These are phyloP conservation scores for Hoplostethus mediterraneus DNA, from an alignment of 2,797 vertebrate genomes.

Conservation along the genomic window DNA sequence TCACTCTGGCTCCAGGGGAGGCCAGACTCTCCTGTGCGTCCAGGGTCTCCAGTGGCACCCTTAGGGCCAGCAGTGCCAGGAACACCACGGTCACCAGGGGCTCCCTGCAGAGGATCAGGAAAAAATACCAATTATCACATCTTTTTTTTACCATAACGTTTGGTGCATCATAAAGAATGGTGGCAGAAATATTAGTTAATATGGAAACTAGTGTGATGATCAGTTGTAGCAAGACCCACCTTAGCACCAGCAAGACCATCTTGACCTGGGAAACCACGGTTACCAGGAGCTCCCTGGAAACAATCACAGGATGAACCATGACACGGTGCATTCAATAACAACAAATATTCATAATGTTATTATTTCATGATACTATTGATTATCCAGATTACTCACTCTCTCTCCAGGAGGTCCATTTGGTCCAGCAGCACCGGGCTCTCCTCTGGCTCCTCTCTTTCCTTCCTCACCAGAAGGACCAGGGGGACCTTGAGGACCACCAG, in stretches of 20 bases:
- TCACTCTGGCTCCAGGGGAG: slow-evolving; percentile 97
- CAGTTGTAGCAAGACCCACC: slow-evolving; percentile 79
- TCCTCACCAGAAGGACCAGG: slow-evolving; percentile 94
- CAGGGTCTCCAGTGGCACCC: slow-evolving; percentile 91
- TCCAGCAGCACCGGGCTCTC: slow-evolving; percentile 93
- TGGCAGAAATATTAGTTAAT: not conserved
- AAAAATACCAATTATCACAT: not conserved
- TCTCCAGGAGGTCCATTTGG: slow-evolving; percentile 94
- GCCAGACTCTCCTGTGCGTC: slow-evolving; percentile 94
- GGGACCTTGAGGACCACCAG: slow-evolving; percentile 90
- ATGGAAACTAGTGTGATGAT: not conserved
- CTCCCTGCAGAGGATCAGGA: slow-evolving; percentile 84
- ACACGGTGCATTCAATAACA: slow-evolving; percentile 14
- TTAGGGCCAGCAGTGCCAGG: slow-evolving; percentile 91
- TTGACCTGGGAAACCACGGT: slow-evolving; percentile 97
- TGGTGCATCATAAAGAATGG: not conserved
- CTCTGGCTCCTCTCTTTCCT: slow-evolving; percentile 96
- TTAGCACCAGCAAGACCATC: slow-evolving; percentile 97
- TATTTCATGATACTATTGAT: not conserved
- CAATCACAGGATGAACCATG: slow-evolving; percentile 45
- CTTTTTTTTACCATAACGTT: too few relatives aligned
- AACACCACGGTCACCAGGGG: slow-evolving; percentile 94
- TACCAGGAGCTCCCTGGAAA: slow-evolving; percentile 93
- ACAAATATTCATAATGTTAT: not conserved
- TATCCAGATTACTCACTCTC: slow-evolving; percentile 84